Conservation (phyloP, 2,113 vertebrate genomes). For the Actinemys pallida region DNA sequence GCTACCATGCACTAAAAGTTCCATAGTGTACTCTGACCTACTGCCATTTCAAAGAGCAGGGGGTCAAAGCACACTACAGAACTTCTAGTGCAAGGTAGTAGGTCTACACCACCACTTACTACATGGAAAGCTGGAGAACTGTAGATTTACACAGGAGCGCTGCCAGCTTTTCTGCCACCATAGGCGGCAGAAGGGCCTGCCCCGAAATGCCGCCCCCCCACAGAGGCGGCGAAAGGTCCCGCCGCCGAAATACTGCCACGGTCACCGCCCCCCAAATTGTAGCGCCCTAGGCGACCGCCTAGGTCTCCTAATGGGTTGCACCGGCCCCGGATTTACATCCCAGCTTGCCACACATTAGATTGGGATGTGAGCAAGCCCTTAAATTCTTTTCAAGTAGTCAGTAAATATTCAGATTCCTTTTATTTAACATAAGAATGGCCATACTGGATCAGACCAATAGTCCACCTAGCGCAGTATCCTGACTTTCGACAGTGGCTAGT, state of each 20-base stretch:
- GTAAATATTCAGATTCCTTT: not conserved
- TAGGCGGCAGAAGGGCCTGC: too few relatives aligned
- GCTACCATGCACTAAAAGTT: not conserved
- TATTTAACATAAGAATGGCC: not conserved
- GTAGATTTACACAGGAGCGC: not conserved
- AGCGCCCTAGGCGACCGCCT: too few relatives aligned
- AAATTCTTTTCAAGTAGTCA: not conserved
- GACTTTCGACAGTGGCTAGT: too few relatives aligned
- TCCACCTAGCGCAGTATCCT: not conserved
- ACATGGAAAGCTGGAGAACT: not conserved
- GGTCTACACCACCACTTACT: not conserved
- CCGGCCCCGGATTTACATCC: not conserved
- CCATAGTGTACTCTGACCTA: not conserved
- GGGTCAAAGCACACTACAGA: not conserved
- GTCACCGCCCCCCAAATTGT: too few relatives aligned
- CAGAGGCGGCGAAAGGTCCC: too few relatives aligned
- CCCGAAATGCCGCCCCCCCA: too few relatives aligned
- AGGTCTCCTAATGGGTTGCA: too few relatives aligned
- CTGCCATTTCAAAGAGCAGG: not conserved
- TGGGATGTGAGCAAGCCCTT: not conserved
- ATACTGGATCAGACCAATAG: not conserved
- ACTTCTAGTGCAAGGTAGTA: not conserved
- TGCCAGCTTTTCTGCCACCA: too few relatives aligned
- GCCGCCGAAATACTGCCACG: too few relatives aligned
- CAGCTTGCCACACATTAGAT: not conserved